Evolutionary conservation across 2,797 vertebrate genomes (phyloP).

Genomic region (Meriones psammophilus): DNA sequence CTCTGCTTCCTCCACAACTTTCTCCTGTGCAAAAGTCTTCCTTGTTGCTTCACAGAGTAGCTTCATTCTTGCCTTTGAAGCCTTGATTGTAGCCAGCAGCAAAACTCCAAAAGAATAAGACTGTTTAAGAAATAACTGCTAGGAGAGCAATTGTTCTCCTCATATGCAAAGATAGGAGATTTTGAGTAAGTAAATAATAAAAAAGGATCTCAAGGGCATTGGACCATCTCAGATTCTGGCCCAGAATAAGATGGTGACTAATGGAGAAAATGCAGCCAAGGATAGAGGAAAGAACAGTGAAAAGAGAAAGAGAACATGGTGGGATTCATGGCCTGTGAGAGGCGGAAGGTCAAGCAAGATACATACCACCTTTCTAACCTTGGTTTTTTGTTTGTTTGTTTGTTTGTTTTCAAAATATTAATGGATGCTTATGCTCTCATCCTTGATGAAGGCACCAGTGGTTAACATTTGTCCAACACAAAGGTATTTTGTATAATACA

Average conservation of each 20-base stretch:
- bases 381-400: background rate
- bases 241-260: background rate
- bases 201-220: background rate
- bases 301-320: background rate
- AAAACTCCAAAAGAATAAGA: background rate
- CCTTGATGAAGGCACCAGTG: background rate
- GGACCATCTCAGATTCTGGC: background rate
- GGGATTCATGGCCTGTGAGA: background rate
- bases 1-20: background rate
- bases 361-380: background rate
- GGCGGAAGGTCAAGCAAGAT: background rate
- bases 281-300: background rate
- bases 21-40: background rate
- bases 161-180: background rate
- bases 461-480: background rate
- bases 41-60: background rate
- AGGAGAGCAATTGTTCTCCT: background rate
- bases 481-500: background rate
- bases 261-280: background rate
- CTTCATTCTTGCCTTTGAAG: conserved; percentile 28
- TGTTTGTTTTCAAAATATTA: background rate
- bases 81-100: background rate
- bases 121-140: background rate
- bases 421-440: background rate
- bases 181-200: background rate